phyloP scores from a whole-genome alignment of 2,888 invertebrate genomes.

The Scaptodrosophila latifasciaeformis region DNA sequence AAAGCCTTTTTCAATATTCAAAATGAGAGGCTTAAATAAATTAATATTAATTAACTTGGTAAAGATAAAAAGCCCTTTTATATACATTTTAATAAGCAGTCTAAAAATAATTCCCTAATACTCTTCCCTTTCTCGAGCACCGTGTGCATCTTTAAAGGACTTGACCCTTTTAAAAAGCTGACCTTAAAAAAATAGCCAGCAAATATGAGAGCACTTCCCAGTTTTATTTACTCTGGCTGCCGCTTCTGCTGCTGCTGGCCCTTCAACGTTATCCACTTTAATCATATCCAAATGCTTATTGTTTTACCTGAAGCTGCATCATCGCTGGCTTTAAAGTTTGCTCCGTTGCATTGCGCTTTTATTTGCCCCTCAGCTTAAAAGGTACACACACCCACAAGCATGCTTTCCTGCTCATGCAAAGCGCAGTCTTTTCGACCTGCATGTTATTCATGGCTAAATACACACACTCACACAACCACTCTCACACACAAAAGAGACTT shows the following conservation, averaged over 20 bases:
- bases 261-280: neutral
- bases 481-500: neutral
- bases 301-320: constrained; percentile 8
- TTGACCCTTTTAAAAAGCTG: too few species aligned
- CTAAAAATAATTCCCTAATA: too few species aligned
- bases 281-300: neutral
- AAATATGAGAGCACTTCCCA: neutral
- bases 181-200: too few species aligned
- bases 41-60: too few species aligned
- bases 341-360: constrained; percentile 46
- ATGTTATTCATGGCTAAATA: constrained; percentile 62
- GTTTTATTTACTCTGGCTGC: neutral
- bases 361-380: constrained; percentile 51
- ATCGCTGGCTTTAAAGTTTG: constrained; percentile 32
- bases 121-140: too few species aligned
- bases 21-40: too few species aligned
- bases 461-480: constrained; percentile 17
- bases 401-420: constrained; percentile 14
- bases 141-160: too few species aligned
- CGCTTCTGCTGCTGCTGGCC: neutral
- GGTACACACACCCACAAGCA: constrained; percentile 19
- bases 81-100: neutral
- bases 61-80: too few species aligned
- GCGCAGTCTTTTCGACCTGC: constrained; percentile 61
- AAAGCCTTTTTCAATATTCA: too few species aligned